Conservation (phyloP, 2,113 vertebrate genomes). For the Nyctibius bracteatus region DNA sequence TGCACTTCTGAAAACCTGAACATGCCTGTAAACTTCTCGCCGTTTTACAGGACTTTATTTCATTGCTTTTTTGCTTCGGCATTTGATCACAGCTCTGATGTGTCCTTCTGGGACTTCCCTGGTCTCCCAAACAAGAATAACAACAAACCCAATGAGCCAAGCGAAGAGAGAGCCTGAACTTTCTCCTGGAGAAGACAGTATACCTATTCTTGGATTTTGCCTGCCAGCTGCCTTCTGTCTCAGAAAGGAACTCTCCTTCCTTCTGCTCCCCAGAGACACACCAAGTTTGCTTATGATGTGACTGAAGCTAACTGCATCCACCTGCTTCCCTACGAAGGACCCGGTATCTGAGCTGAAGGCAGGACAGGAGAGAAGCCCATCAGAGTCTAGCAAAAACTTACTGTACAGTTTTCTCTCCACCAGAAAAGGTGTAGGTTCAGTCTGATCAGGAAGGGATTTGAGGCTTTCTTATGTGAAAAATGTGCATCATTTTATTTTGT, state of each 20-base stretch:
- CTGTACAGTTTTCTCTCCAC: neutral
- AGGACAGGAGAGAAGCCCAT: neutral
- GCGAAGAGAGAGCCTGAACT: slow-evolving; percentile 12
- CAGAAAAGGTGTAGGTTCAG: neutral
- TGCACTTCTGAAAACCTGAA: neutral
- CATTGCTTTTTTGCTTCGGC: neutral
- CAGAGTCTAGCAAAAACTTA: neutral
- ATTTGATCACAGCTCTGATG: neutral
- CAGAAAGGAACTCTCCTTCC: neutral
- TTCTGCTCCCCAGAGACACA: neutral
- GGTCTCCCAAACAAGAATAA: slow-evolving; percentile 38
- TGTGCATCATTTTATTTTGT: neutral
- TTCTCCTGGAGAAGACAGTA: slow-evolving; percentile 10
- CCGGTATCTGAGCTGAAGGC: neutral
- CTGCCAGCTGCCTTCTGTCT: slow-evolving; percentile 20
- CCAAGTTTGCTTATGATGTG: neutral
- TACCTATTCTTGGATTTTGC: neutral
- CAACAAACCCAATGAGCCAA: neutral
- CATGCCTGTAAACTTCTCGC: neutral
- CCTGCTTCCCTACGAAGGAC: neutral
- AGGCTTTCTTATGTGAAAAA: neutral
- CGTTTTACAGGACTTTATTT: neutral
- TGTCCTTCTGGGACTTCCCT: slow-evolving; percentile 5
- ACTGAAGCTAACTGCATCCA: neutral
- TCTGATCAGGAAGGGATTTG: neutral